phyloP scores from a whole-genome alignment of 2,113 vertebrate species.

The Eclectus roratus region DNA sequence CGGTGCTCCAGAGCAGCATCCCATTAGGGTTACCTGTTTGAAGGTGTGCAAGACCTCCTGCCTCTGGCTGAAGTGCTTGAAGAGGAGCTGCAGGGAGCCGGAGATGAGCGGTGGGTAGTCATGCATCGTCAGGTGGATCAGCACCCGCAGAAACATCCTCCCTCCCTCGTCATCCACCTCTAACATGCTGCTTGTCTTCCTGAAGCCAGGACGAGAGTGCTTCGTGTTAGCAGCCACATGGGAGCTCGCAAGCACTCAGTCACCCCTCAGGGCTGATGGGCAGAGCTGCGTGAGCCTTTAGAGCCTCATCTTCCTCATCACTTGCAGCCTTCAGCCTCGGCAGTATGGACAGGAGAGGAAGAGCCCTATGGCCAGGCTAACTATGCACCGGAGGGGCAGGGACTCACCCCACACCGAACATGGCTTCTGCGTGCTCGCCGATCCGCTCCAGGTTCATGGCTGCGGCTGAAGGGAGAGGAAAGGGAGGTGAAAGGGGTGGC shows the following conservation, averaged over 20 bases:
- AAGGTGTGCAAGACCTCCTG: constrained; percentile 96
- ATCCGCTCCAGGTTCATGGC: constrained; percentile 91
- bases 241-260: background rate
- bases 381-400: background rate
- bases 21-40: constrained; percentile 82
- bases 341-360: background rate
- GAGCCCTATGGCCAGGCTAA: background rate
- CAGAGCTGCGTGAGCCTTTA: background rate
- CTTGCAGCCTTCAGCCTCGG: background rate
- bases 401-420: constrained; percentile 95
- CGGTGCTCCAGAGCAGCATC: background rate
- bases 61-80: constrained; percentile 98
- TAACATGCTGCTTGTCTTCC: constrained; percentile 92
- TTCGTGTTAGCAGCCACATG: background rate
- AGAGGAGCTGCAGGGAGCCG: constrained; percentile 92
- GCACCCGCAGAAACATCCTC: constrained; percentile 90
- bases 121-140: constrained; percentile 95
- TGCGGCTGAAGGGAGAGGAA: constrained; percentile 70
- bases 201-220: constrained; percentile 9
- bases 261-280: background rate
- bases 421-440: constrained; percentile 95
- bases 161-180: constrained; percentile 97
- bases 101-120: constrained; percentile 92
- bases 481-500: background rate
- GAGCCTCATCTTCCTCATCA: background rate